Evolutionary conservation across 2,888 invertebrate species (phyloP).

Genomic region (Oscheius onirici): DNA sequence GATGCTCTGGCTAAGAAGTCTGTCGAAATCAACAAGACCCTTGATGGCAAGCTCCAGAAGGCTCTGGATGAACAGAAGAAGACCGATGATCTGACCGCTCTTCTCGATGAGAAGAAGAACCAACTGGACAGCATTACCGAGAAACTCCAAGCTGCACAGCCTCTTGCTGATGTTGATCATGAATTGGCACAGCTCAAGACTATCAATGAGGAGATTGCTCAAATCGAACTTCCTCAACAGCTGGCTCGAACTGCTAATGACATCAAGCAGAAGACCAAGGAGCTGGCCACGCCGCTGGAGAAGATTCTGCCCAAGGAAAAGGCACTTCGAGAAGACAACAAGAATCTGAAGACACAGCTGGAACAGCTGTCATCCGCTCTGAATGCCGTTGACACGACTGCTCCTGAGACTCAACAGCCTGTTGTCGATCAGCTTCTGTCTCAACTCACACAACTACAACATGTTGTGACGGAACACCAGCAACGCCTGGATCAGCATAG

Average conservation of each 20-base stretch:
- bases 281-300: slow-evolving; percentile 35
- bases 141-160: slow-evolving; percentile 34
- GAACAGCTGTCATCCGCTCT: slow-evolving; percentile 13
- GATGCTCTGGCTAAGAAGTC: slow-evolving; percentile 35
- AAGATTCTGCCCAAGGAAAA: slow-evolving; percentile 27
- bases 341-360: slow-evolving; percentile 32
- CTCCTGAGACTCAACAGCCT: slow-evolving; percentile 39
- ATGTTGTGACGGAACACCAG: slow-evolving; percentile 31
- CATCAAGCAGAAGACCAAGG: slow-evolving; percentile 42
- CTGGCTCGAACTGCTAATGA: slow-evolving; percentile 43
- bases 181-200: slow-evolving; percentile 34
- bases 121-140: slow-evolving; percentile 31
- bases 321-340: slow-evolving; percentile 29
- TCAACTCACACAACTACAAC: slow-evolving; percentile 37
- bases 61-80: slow-evolving; percentile 37
- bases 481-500: slow-evolving; percentile 27
- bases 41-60: slow-evolving; percentile 33
- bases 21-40: slow-evolving; percentile 28
- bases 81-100: slow-evolving; percentile 13
- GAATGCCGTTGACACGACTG: background rate
- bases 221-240: slow-evolving; percentile 39
- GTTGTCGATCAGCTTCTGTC: slow-evolving; percentile 39
- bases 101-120: slow-evolving; percentile 35
- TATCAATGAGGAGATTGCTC: slow-evolving; percentile 31
- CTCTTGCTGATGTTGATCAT: slow-evolving; percentile 38